Conservation (phyloP, 2,113 vertebrate species). For the Epinephelus cyanopodus region DNA sequence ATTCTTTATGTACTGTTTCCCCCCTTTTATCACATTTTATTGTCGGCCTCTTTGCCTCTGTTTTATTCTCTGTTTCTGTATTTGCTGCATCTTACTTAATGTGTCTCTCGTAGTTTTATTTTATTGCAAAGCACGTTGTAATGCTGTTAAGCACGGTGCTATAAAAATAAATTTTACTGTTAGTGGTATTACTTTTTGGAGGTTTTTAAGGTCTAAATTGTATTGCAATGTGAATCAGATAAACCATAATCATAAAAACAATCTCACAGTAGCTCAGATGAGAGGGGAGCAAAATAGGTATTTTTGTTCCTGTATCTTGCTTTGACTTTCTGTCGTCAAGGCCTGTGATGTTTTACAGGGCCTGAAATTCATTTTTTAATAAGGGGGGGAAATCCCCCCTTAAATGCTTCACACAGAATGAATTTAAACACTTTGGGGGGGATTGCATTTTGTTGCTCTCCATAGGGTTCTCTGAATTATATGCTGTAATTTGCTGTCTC, state of each 20-base stretch:
- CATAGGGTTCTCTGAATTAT: too few relatives aligned
- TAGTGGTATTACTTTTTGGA: conserved; percentile 3
- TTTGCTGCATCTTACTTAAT: conserved; percentile 13
- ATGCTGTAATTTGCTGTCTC: too few relatives aligned
- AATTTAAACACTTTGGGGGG: too few relatives aligned
- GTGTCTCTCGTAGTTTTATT: conserved; percentile 11
- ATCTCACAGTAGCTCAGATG: conserved; percentile 3
- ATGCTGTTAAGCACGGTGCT: conserved; percentile 1
- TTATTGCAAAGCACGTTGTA: background rate
- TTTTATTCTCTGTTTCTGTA: conserved; percentile 10
- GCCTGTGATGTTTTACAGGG: conserved; percentile 7
- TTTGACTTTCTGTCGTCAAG: background rate
- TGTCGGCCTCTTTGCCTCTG: background rate
- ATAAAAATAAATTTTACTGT: conserved; percentile 23
- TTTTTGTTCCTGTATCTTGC: background rate
- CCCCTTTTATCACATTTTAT: background rate
- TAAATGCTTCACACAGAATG: too few relatives aligned
- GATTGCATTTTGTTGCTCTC: too few relatives aligned
- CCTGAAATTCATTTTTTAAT: too few relatives aligned
- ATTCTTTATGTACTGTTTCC: background rate
- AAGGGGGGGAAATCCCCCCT: too few relatives aligned
- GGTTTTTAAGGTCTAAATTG: conserved; percentile 24
- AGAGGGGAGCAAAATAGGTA: background rate
- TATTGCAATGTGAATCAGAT: conserved; percentile 24
- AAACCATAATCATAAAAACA: conserved; percentile 45